Base-by-base conservation (phyloP, 2,888 invertebrate genomes). In the Ophioninae sp. region DNA sequence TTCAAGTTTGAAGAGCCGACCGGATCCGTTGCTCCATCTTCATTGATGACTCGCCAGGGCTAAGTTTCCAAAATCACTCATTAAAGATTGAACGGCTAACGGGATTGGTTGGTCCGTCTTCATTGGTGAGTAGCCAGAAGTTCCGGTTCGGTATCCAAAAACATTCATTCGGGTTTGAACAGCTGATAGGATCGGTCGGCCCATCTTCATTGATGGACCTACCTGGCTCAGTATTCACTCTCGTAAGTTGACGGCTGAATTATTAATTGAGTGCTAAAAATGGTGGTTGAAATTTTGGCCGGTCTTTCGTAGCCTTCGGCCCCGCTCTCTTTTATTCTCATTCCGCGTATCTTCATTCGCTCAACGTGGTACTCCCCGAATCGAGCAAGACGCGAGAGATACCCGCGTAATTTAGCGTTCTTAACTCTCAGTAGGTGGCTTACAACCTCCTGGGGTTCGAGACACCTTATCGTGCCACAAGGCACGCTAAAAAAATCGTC, bases 351-450 rank as follows among this genome's bases (percentile, higher is more conserved):
- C 30, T 59, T 72, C 57, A 65, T 64, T 44, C 61, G 30, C 65
- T 64, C 78, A 41, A 75, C 81, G 87, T 88, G 88, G 88, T 88
- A 85, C 84, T 86, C 88, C 87, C 13, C 50, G 90, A 91, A 91
- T 88, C 91, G 88, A 91, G 91, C 88, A 91, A 92, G 92, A 92
- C 91, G 88, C 90, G 90, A 82, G 90, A 90, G 89, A 91, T 91
- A 91, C 89, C 87, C 89, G 92, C 90, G 91, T 93, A 92, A 93
- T 93, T 92, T 93, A 92, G 89, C 91, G 91, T 91, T 90, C 90
- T 91, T 90, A 89, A 88, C 89, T 90, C 92, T 77, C 92, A 91
- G 92, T 92, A 90, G 92, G 92, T 89, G 92, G 92, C 88, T 89
- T 89, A 81, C 87, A 89, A 89, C 92, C 92, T 90, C 92, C 92